A percentile compares a stretch with the other conserved stretches of the same genome.
Conservation (phyloP, 2,113 vertebrate species). For the Hemiscyllium ocellatum region DNA sequence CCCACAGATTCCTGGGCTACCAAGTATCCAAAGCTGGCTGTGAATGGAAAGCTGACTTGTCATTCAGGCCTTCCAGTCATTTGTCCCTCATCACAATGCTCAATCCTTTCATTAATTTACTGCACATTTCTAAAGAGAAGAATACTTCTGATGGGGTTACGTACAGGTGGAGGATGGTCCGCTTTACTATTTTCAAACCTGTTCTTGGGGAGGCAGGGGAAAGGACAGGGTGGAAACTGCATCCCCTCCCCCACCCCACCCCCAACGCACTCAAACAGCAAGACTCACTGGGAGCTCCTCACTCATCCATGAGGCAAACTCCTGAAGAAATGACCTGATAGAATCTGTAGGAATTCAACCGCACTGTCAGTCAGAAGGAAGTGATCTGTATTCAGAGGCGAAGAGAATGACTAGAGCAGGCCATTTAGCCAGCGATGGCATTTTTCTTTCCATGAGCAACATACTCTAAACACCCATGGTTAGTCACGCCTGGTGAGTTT, state of each 20-base stretch:
- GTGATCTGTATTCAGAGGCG: background rate
- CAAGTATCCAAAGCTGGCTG: background rate
- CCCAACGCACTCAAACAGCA: background rate
- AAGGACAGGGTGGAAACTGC: background rate
- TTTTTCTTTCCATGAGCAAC: background rate
- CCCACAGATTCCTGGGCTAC: background rate
- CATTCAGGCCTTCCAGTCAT: background rate
- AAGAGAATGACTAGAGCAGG: background rate
- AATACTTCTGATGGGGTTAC: background rate
- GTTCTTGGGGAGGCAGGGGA: background rate
- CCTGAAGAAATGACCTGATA: background rate
- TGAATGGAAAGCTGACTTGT: background rate
- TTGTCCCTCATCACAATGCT: background rate
- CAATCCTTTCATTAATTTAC: background rate
- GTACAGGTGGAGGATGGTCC: background rate
- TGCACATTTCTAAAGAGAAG: background rate
- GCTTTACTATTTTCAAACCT: background rate
- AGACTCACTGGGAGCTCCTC: background rate
- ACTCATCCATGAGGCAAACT: background rate
- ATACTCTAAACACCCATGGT: background rate
- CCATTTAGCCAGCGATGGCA: background rate
- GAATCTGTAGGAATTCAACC: background rate
- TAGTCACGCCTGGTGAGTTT: background rate
- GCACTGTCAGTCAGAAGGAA: no score
- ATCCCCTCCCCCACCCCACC: no score